Base-by-base conservation (phyloP, 2,113 vertebrate genomes). In the Mustela nigripes region DNA sequence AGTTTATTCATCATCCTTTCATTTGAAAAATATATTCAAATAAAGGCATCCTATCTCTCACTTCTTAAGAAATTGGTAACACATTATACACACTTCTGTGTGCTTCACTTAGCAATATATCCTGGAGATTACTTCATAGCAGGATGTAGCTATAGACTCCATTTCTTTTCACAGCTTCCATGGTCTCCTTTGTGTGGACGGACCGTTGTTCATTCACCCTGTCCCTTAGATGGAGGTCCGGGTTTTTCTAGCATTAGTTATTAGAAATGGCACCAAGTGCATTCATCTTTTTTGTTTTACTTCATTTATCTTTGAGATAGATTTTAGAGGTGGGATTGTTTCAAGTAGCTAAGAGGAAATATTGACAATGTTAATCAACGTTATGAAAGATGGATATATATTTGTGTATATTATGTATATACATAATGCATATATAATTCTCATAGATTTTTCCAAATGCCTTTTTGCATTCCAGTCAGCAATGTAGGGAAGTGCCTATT, bases 11-110 rank as follows among this genome's bases (percentile, higher is more conserved):
- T 76, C 31, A 80, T 63, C 36, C 26, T 97, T 96, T 85, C 69
- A 56, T 50, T 79, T 67, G 33, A 3, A 45, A 96, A 42, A 80
- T 73, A 67, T 50, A 56, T 53, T 82, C 22, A 93, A 16, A 69
- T 91, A 90, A 89, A 73, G 33, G 7, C 8, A 42, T 11, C 4
- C 10, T 67, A 26, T 7, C 33, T 63, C 4, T 45, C 48, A 60
- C 63, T 93, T n/a, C 74, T 79, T 89, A 90, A 84, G 42, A 89
- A 95, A 76, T 82, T 63, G 42, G 21, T 78, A 36, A 19, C 36
- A 26, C 28, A 60, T 74, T 74, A 67, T 22, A 45, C 5, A 62
- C 4, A 73, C 28, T 50, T 78, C 45, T 76, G 39, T 81, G 24
- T 62, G 50, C 31, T 85, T 97, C 24, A 11, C 60, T 87, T 86